Base-by-base conservation (phyloP, 2,888 invertebrate genomes). In the Cetonia aurata region DNA sequence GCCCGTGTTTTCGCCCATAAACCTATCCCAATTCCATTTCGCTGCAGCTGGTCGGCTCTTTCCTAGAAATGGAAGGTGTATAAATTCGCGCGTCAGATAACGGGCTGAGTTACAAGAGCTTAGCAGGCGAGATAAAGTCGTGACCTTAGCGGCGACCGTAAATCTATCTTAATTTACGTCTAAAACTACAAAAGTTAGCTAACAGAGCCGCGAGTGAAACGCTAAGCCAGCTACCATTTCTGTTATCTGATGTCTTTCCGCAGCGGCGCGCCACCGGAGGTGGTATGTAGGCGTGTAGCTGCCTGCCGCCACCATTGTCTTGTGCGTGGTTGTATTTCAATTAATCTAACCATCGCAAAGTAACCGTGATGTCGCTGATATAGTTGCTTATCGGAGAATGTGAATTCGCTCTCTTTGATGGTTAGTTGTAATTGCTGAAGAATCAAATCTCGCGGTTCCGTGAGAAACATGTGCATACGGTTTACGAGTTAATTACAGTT, bases 111-210 rank as follows among this genome's bases (percentile, higher is more conserved):
- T 67, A 67, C 53, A 67, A 53, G 67, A 67, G 56, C 55, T 67
- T 53, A 56, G 55, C 55, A 50, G 33, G 67, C 53, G 67, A 53
- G 67, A 67, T 67, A 67, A 67, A 67, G 55, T 67, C 56, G 67
- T 46, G 67, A 67, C 56, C 53, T 55, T 31, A 52, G 67, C 52
- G 55, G 37, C 42, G 53, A 55, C 55, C 55, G 67, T 67, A 67
- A 67, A 67, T 67, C 67, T 56, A 55, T 55, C 67, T 67, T 67
- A 67, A 67, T 67, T 67, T 67, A 67, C 67, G 67, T 53, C 67
- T 56, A 55, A 67, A 67, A 67, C 67, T 55, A 67, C 67, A 67
- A 60, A 60, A 48, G 46, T 60, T 48, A 37, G 19, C 55, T 42
- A 67, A 67, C 67, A 42, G 46, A 46, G 60, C 60, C 48, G 48